Base-by-base conservation (phyloP, 2,797 vertebrate species). In the Alcedo atthis region DNA sequence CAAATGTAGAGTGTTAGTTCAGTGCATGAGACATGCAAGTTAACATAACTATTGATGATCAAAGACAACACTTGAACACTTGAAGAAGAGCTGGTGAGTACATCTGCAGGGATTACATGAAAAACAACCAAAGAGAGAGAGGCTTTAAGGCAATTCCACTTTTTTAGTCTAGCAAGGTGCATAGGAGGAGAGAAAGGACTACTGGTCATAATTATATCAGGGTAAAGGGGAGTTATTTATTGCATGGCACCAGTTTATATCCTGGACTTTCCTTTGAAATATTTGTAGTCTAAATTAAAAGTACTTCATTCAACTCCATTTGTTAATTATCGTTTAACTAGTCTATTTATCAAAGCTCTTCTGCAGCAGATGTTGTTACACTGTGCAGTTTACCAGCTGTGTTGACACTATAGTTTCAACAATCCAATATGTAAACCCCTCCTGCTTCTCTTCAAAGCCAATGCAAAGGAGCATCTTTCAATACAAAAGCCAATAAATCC, bases 241-340 rank as follows among this genome's bases (percentile, higher is more conserved):
- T 17, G 21, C 22, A 37, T 0, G 1, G 4, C 42, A 58, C 20
- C 25, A 64, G 51, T 26, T 66, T 46, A 46, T 40, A 55, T 43
- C 19, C 48, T 51, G 15, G 25, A 66, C 18, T 37, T 70, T 14
- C 21, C 43, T 61, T 57, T 79, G 30, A 64, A 82, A 70, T 74
- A 79, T 22, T 69, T 82, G 42, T 30, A 89, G 62, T n/a, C 46
- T 21, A 19, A 70, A 25, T 35, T 74, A 70, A 78, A 74, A 32
- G 22, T 22, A 79, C 37, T 75, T 79, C 15, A 75, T 61, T 61
- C 42, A 89, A 70, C 13, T 25, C 24, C 59, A 21, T 32, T 32
- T 75, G 46, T 43, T 91, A 85, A 88, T 78, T 79, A 59, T 35
- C 82, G 48, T 42, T 61, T 82, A 81, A 59, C 32, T 61, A 59